Percentiles rank a stretch among this genome's conserved stretches.
These are phyloP conservation scores for Cichlasoma orientale DNA, from an alignment of 2,797 vertebrate species.

Conservation along the genomic window DNA sequence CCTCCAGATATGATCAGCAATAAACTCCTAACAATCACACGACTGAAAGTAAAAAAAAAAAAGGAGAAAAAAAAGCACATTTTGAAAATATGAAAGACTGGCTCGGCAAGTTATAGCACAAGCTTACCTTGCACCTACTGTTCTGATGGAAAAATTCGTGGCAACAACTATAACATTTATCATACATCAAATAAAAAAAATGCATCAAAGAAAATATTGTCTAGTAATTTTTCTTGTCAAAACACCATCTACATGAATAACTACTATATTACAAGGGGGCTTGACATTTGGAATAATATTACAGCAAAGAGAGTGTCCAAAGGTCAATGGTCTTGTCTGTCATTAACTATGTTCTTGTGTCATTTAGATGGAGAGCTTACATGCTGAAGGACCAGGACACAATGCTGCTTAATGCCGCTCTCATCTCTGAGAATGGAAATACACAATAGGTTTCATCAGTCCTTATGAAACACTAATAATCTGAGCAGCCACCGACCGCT, in stretches of 20 bases:
- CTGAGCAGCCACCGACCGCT: conserved; percentile 16
- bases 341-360: conserved; percentile 44
- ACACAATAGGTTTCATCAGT: conserved; percentile 18
- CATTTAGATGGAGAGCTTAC: conserved; percentile 25
- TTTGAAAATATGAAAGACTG: conserved; percentile 12
- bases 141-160: neutral
- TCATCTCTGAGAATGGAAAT: conserved; percentile 17
- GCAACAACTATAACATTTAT: neutral
- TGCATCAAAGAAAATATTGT: conserved; percentile 13
- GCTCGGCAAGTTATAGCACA: conserved; percentile 17
- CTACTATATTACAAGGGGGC: conserved; percentile 49
- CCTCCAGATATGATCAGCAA: conserved; percentile 37
- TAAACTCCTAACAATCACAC: conserved; percentile 56
- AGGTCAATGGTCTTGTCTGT: conserved; percentile 63
- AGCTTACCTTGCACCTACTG: neutral
- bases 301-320: conserved; percentile 56
- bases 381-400: conserved; percentile 32
- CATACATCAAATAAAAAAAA: neutral
- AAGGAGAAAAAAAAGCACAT: neutral
- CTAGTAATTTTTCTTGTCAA: conserved; percentile 50
- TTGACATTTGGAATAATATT: conserved; percentile 70
- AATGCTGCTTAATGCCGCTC: conserved; percentile 41
- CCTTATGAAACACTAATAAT: neutral
- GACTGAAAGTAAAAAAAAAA: conserved; percentile 20
- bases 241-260: conserved; percentile 41